Evolutionary conservation across 2,113 vertebrate species (phyloP).

Genomic region (Rutilus rutilus): DNA sequence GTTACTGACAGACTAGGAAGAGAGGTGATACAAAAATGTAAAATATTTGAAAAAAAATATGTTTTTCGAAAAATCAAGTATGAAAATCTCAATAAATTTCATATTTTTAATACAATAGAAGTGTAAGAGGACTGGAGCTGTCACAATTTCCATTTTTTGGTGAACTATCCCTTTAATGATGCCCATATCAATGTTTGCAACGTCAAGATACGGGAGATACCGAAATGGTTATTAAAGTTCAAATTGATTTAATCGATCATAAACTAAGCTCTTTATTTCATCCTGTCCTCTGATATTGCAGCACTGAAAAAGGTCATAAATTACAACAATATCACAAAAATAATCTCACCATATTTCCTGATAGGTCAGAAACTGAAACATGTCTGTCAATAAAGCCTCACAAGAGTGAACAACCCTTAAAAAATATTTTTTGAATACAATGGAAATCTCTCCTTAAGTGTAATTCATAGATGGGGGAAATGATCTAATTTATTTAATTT

Average conservation of each 20-base stretch:
- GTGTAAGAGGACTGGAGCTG: background rate
- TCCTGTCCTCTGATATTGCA: constrained; percentile 1
- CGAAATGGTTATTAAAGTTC: constrained; percentile 4
- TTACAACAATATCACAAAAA: constrained; percentile 32
- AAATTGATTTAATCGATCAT: background rate
- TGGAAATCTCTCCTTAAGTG: background rate
- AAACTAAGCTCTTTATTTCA: constrained; percentile 36
- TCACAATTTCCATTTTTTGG: background rate
- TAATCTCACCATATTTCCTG: constrained; percentile 29
- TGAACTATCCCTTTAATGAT: background rate
- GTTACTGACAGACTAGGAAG: too few species aligned
- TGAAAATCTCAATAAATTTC: too few species aligned
- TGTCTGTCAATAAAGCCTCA: constrained; percentile 1
- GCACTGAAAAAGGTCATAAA: constrained; percentile 24
- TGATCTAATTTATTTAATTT: background rate
- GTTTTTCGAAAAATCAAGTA: too few species aligned
- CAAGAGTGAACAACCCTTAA: background rate
- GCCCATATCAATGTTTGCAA: background rate
- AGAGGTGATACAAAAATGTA: too few species aligned
- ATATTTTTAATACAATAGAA: background rate
- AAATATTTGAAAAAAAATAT: too few species aligned
- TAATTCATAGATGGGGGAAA: background rate
- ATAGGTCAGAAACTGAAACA: background rate
- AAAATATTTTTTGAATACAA: background rate
- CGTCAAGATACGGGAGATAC: background rate